These are phyloP conservation scores for Druon quercuslanigerum DNA, from an alignment of 1,140 invertebrate species.

Conservation along the genomic window DNA sequence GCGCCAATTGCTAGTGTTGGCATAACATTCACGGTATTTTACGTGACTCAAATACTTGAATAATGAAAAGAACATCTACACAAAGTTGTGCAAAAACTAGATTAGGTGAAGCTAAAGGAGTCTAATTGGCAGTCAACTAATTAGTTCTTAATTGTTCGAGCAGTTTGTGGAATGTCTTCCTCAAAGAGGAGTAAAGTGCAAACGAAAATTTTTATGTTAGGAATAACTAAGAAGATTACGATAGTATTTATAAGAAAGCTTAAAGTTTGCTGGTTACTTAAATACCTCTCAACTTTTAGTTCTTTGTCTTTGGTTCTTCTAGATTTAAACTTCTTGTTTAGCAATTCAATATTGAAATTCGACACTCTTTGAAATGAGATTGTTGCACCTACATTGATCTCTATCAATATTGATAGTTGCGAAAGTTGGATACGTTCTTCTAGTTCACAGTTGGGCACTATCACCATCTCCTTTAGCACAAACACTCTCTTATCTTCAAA, in stretches of 20 bases:
- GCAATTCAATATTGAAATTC: background rate
- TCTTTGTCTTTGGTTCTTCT: background rate
- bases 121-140: background rate
- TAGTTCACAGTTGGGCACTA: constrained; percentile 5
- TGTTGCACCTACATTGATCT: constrained; percentile 13
- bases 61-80: background rate
- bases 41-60: background rate
- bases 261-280: too few species aligned
- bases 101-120: background rate
- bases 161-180: too few species aligned
- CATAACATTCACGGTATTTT: background rate
- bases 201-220: too few species aligned
- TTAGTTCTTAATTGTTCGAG: background rate
- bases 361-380: background rate
- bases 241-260: too few species aligned
- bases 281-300: background rate
- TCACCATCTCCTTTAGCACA: constrained; percentile 8
- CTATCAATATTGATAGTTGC: constrained; percentile 2
- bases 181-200: too few species aligned
- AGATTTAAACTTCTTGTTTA: background rate
- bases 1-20: background rate
- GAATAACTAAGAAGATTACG: too few species aligned
- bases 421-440: background rate
- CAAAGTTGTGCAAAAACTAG: background rate
- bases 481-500: background rate